phyloP scores from a whole-genome alignment of 2,797 vertebrate species.

The Heteromormyrus szaboi region DNA sequence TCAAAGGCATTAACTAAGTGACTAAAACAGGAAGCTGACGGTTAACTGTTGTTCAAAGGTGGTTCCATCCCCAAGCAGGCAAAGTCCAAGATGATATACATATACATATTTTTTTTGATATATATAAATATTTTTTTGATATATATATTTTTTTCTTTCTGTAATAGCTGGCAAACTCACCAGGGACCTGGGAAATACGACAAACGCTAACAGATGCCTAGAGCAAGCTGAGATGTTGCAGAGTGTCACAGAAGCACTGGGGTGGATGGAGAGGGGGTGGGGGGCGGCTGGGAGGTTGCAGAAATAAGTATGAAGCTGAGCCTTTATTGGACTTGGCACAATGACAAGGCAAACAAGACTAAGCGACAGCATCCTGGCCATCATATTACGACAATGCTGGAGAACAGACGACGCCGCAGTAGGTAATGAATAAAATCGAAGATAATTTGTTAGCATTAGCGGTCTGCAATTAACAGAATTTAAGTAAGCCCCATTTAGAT shows the following conservation, averaged over 20 bases:
- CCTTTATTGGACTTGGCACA: slow-evolving; percentile 42
- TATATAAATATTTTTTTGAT: not conserved
- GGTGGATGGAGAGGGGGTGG: slow-evolving; percentile 28
- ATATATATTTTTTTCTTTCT: no score
- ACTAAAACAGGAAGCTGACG: not conserved
- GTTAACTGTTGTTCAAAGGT: not conserved
- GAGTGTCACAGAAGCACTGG: slow-evolving; percentile 24
- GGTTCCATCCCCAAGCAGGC: not conserved
- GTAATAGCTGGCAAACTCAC: not conserved
- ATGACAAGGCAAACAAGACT: slow-evolving; percentile 18
- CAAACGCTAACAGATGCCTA: slow-evolving; percentile 34
- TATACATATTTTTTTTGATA: not conserved
- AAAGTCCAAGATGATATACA: not conserved
- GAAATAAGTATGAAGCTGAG: slow-evolving; percentile 23
- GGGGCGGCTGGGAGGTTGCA: not conserved
- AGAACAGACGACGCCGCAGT: not conserved
- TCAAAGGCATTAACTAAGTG: not conserved
- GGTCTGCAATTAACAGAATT: not conserved
- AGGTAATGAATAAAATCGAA: slow-evolving; percentile 16
- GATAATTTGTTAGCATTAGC: slow-evolving; percentile 13
- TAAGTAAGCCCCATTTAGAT: slow-evolving; percentile 8
- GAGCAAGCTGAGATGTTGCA: not conserved
- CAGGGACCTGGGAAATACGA: slow-evolving; percentile 1
- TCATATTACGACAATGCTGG: not conserved
- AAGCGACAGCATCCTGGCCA: slow-evolving; percentile 23